Evolutionary conservation across 2,797 vertebrate species (phyloP).

Genomic region (Manis pentadactyla): DNA sequence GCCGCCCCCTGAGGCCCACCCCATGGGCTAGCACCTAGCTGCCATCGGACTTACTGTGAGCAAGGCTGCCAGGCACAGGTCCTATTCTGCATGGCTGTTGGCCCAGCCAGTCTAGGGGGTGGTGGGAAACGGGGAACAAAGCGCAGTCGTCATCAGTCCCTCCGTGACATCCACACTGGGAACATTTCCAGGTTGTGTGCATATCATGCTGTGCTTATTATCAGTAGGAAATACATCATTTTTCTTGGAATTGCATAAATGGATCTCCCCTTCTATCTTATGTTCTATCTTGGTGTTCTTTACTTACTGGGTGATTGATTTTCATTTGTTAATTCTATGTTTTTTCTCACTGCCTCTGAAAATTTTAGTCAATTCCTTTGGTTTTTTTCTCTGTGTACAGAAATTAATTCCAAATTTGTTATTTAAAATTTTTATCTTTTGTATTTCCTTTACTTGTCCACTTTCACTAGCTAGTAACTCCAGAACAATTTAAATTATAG

Average conservation of each 20-base stretch:
- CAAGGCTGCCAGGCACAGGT: not conserved
- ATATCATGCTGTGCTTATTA: no score
- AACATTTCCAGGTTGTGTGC: not conserved
- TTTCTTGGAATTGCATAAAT: not conserved
- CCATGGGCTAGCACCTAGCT: no score
- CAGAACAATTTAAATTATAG: not conserved
- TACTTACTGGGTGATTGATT: not conserved
- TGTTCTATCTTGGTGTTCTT: not conserved
- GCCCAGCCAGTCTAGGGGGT: not conserved
- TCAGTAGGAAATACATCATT: not conserved
- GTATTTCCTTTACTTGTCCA: not conserved
- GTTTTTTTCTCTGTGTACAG: not conserved
- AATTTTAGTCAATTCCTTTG: not conserved
- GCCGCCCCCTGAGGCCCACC: fast-evolving
- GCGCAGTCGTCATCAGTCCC: not conserved
- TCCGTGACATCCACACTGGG: not conserved
- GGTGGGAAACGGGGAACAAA: not conserved
- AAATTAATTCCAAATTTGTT: not conserved
- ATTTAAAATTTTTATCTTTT: not conserved
- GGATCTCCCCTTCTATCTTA: not conserved
- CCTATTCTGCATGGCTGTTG: no score
- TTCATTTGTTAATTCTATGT: not conserved
- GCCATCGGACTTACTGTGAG: not conserved
- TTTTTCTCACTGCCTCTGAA: not conserved
- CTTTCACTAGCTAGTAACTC: not conserved